phyloP scores from a whole-genome alignment of 2,113 vertebrate species.

The Numida meleagris region DNA sequence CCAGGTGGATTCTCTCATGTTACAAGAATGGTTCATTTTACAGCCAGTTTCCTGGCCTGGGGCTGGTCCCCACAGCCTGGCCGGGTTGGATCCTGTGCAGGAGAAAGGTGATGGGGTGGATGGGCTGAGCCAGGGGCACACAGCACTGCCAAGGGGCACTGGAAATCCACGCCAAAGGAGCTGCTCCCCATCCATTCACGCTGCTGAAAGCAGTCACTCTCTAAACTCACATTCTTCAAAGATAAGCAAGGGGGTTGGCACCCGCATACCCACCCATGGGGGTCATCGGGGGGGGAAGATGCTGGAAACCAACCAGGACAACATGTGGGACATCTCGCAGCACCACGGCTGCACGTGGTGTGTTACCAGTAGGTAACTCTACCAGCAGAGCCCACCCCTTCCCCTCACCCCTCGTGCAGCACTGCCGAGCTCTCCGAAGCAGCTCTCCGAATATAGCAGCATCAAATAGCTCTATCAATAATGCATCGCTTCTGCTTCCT shows the following conservation, averaged over 20 bases:
- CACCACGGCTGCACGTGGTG: background rate
- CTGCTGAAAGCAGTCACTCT: background rate
- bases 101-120: background rate
- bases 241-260: background rate
- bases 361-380: background rate
- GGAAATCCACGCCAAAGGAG: background rate
- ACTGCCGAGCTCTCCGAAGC: background rate
- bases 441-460: slow-evolving; percentile 62
- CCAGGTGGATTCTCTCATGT: slow-evolving; percentile 65
- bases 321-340: background rate
- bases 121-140: background rate
- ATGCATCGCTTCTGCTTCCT: slow-evolving; percentile 65
- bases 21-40: slow-evolving; percentile 44
- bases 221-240: background rate
- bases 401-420: accelerated
- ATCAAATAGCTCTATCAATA: slow-evolving; percentile 70
- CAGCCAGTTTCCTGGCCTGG: slow-evolving; percentile 27
- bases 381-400: background rate
- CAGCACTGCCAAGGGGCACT: background rate
- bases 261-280: background rate
- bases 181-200: background rate
- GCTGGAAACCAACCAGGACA: background rate
- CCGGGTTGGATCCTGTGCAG: background rate
- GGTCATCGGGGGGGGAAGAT: accelerated
- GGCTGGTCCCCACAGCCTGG: background rate